A percentile compares a stretch with the other conserved stretches of the same genome.
phyloP scores from a whole-genome alignment of 1,140 invertebrate species.

The Drosophila takahashii region DNA sequence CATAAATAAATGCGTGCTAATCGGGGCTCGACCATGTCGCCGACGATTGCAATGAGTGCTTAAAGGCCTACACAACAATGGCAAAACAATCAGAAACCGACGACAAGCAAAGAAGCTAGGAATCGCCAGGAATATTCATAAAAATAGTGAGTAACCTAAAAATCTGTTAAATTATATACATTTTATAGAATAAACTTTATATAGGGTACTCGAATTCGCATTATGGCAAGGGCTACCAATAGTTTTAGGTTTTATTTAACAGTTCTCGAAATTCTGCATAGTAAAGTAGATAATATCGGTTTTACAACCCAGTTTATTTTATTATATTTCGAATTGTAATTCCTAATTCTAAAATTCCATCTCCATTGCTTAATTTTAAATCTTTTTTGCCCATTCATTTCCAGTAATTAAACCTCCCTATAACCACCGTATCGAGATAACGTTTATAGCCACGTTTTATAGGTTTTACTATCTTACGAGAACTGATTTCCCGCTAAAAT shows the following conservation, averaged over 20 bases:
- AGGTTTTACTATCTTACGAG: not conserved
- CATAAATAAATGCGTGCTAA: conserved; percentile 41
- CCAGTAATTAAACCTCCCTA: not conserved
- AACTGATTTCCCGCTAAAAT: not conserved
- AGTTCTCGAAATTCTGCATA: too few species aligned
- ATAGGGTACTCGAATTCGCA: not conserved
- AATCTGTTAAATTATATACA: too few species aligned
- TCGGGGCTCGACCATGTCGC: conserved; percentile 20
- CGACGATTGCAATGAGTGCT: conserved; percentile 24
- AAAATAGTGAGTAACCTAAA: conserved; percentile 27
- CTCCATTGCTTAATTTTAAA: too few species aligned
- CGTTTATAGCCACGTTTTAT: not conserved
- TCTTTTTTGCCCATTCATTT: not conserved
- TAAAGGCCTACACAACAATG: conserved; percentile 17
- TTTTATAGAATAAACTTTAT: not conserved
- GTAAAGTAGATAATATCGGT: too few species aligned
- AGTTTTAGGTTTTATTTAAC: too few species aligned
- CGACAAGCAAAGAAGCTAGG: not conserved
- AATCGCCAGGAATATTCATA: not conserved
- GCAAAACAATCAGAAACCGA: conserved; percentile 2
- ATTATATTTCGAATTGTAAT: too few species aligned
- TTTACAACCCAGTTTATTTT: too few species aligned
- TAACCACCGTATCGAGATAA: not conserved
- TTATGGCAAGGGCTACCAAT: not conserved
- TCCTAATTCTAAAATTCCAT: too few species aligned